Percentiles rank a stretch among this genome's conserved stretches.
phyloP scores from a whole-genome alignment of 1,140 invertebrate species.

The Drosophila nigrodunni region DNA sequence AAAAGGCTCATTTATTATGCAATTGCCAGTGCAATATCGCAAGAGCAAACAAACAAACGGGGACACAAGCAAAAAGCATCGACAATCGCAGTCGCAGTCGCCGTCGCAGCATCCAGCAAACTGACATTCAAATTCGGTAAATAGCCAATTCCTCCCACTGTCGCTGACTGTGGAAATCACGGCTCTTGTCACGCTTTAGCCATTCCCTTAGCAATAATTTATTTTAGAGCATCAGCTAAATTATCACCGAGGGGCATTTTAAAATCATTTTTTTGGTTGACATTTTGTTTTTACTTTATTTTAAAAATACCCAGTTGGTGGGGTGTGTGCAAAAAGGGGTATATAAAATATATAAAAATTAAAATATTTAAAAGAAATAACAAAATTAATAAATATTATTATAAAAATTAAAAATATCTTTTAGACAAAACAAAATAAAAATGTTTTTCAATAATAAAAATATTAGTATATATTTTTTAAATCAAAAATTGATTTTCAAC shows the following conservation, averaged over 20 bases:
- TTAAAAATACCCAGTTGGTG: constrained; percentile 11
- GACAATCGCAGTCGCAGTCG: constrained; percentile 5
- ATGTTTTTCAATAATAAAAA: no score
- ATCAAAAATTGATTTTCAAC: no score
- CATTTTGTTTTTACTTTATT: constrained; percentile 27
- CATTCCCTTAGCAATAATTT: constrained; percentile 59
- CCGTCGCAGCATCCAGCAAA: constrained; percentile 10
- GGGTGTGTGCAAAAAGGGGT: not conserved
- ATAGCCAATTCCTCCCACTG: not conserved
- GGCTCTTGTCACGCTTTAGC: constrained; percentile 12
- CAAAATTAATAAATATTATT: no score
- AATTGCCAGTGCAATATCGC: constrained; percentile 63
- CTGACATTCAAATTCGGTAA: constrained; percentile 43
- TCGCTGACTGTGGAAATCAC: constrained; percentile 29
- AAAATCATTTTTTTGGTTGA: constrained; percentile 57
- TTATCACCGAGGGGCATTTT: constrained; percentile 73
- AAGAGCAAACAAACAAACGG: constrained; percentile 2
- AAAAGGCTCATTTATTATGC: constrained; percentile 75
- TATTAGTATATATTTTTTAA: not conserved
- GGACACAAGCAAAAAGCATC: constrained; percentile 2
- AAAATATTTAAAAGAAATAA: no score
- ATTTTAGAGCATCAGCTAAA: constrained; percentile 65
- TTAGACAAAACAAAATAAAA: no score
- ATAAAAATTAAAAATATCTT: no score
- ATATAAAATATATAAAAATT: not conserved